Base-by-base conservation (phyloP, 2,888 invertebrate species). In the Aethes cnicana region DNA sequence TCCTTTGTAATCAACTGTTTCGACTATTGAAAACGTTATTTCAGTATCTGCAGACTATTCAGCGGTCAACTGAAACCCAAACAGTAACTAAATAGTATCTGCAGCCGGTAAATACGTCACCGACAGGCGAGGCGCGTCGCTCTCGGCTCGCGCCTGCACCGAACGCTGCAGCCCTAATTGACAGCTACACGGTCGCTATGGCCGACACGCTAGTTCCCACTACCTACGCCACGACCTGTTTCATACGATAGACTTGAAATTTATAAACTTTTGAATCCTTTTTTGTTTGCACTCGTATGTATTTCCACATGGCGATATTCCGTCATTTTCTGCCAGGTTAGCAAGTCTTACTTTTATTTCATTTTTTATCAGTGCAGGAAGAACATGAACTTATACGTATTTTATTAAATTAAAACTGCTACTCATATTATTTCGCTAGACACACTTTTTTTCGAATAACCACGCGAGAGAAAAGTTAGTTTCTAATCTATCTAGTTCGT, bases 151-250 rank as follows among this genome's bases (percentile, higher is more conserved):
- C 54, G 53, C 44, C 58, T 53, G 57, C 56, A 39, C 18, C 28
- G 35, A 47, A 37, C 35, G 48, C 46, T 53, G 44, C 50, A 54
- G 48, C 54, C 53, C 60, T 64, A 64, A 66, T 63, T 64, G 66
- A 62, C 66, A 66, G 63, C 50, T 60, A 58, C 59, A 61, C 56
- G 39, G 32, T 32, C 17, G 57, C 57, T 47, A 54, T 39, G 57
- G 53, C 57, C 56, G 53, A 62, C 53, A 56, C 54, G 55, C 55
- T 58, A 58, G 28, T 35, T 26, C 17, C 23, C 44, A 37, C 49
- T 41, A 28, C 41, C 35, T 47, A 16, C 30, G n/a, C n/a, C 32
- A 30, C 30, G 44, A 44, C 50, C 37, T 37, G 30, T 30, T 25
- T 50, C 36, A 41, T 35, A 25, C 47, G 41, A 39, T 32, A 48